Percentiles rank a stretch among this genome's conserved stretches.
Evolutionary conservation across 2,113 vertebrate species (phyloP).

Genomic region (Saimiri boliviensis): DNA sequence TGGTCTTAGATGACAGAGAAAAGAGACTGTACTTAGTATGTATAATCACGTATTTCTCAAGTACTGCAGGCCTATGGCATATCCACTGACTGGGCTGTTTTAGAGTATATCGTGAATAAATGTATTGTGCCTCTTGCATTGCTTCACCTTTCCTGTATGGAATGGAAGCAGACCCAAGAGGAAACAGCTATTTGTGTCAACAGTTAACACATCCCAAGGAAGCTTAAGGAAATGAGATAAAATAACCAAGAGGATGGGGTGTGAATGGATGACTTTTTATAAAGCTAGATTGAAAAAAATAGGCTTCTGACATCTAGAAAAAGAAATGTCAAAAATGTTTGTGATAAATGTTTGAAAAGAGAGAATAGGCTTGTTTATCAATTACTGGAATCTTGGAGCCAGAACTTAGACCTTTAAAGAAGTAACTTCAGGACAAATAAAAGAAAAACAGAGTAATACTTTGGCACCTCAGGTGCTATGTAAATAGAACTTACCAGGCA

Average conservation of each 20-base stretch:
- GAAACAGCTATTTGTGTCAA: neutral
- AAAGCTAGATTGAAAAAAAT: neutral
- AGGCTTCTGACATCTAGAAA: neutral
- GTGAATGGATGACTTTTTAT: neutral
- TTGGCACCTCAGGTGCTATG: neutral
- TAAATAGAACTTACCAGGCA: neutral
- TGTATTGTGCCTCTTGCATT: neutral
- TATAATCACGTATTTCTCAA: neutral
- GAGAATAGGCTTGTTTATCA: neutral
- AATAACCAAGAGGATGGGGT: neutral
- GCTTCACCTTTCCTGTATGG: neutral
- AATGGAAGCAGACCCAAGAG: neutral
- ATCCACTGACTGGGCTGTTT: neutral
- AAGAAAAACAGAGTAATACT: neutral
- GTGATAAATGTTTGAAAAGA: neutral
- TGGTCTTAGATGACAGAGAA: neutral
- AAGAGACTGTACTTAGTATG: neutral
- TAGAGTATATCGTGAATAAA: neutral
- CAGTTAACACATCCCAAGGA: neutral
- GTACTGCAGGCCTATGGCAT: neutral
- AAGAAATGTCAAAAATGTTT: constrained; percentile 21
- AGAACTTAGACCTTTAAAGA: neutral
- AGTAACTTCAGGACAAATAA: neutral
- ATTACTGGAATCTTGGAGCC: neutral
- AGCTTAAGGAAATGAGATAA: neutral